Conservation (phyloP, 1,140 invertebrate species). For the Drosophila lowei region DNA sequence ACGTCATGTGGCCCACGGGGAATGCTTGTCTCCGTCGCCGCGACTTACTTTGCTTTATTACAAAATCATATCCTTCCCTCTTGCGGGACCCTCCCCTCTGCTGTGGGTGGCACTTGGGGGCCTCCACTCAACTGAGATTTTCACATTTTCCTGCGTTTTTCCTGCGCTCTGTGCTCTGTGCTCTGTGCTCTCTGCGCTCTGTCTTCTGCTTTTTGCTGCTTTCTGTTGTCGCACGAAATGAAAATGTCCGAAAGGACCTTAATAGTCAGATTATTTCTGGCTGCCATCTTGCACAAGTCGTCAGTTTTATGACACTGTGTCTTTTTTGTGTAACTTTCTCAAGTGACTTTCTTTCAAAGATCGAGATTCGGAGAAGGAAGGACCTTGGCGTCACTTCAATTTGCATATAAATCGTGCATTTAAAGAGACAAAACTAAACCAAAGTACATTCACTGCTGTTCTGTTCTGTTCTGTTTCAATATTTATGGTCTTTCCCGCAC, state of each 20-base stretch:
- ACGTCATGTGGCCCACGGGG: slow-evolving; percentile 1
- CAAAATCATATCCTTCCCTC: slow-evolving; percentile 36
- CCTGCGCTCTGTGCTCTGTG: not conserved
- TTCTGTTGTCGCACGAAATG: slow-evolving; percentile 12
- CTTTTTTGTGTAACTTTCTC: slow-evolving; percentile 14
- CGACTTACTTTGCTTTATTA: slow-evolving; percentile 49
- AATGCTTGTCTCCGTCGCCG: not conserved
- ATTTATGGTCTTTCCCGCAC: slow-evolving; percentile 27
- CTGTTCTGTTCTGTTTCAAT: slow-evolving; percentile 23
- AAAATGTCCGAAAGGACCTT: slow-evolving; percentile 43
- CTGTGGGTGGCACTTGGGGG: too few relatives aligned
- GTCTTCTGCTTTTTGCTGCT: not conserved
- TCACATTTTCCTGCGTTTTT: slow-evolving; percentile 9
- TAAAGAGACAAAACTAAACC: slow-evolving; percentile 5
- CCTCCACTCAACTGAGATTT: slow-evolving; percentile 21
- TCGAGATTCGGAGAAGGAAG: slow-evolving; percentile 11
- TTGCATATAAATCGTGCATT: slow-evolving; percentile 48
- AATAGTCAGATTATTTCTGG: slow-evolving; percentile 51
- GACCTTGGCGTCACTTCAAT: slow-evolving; percentile 29
- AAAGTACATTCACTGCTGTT: not conserved
- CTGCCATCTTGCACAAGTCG: slow-evolving; percentile 37
- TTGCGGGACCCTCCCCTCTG: not conserved
- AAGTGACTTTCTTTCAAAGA: slow-evolving; percentile 18
- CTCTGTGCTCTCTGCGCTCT: not conserved
- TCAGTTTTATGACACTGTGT: slow-evolving; percentile 45